Evolutionary conservation across 1,140 invertebrate genomes (phyloP), one percentile per base, ranked within the genome.

Genomic region (Drosophila truncata): DNA sequence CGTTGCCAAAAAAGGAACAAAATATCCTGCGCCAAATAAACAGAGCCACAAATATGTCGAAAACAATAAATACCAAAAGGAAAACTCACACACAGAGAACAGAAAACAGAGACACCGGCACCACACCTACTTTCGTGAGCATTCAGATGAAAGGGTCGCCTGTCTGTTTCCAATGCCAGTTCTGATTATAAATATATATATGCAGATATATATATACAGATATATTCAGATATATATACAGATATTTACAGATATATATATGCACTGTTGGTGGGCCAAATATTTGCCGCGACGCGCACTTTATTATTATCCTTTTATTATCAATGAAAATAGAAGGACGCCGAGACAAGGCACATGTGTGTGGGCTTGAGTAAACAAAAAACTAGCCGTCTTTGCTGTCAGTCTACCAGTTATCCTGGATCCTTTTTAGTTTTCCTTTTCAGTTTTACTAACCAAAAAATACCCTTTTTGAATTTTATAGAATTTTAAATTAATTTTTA

Each of bases 241-340:
- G 9, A 11, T 18, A 54, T 35, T 35, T 23, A 35, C 35, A 18
- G 0, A 49, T 50, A 25, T 29, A 27, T 27, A 29, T 18, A 7
- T 27, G 25, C 25, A 29, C 47, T 5, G 47, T 50, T 27, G 25
- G 47, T n/a, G 47, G 41, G 41, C 42, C 66, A 80, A 88, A 88
- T 78, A 83, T 87, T 88, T 80, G 80, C 84, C 83, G 80, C 83
- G 84, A 67, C 80, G 80, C 80, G 80, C 79, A 77, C 80, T 87
- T 75, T 88, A 88, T 84, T 84, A 84, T 87, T 88, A 88, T 88
- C 78, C 84, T 88, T 87, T 87, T 87, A 87, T 88, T 87, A 88
- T 88, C 84, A 88, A 87, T 87, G 83, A 77, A 87, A 87, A 83
- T 59, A 85, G 70, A 61, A 60, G 27, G 27, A 29, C 27, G 27